Base-by-base conservation (phyloP, 2,888 invertebrate genomes). In the Bombylius major region DNA sequence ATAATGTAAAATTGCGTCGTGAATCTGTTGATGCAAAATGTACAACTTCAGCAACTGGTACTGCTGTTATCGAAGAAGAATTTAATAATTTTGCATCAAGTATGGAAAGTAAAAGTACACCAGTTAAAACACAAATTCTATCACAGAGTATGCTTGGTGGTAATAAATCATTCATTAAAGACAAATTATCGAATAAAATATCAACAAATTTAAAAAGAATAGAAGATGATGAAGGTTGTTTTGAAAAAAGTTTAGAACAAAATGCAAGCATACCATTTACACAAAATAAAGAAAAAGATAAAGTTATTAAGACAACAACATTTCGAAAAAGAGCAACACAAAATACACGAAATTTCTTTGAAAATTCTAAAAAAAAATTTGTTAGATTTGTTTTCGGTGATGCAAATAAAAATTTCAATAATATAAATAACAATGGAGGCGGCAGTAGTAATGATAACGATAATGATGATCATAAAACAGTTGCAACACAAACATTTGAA, bases 21-120 rank as follows among this genome's bases (percentile, higher is more conserved):
- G 50, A 47, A 39, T 23, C 23, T 23, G 23, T 23, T 23, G 3
- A 23, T 23, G 23, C 23, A 23, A 1, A 11, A 42, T 11, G 4
- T 42, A 11, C 39, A 11, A 11, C 11, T 45, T 12, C 9, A 42
- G 59, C 59, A 44, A 59, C 59, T 4, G 59, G 58, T 9, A 59
- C 59, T 49, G 34, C 51, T 6, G 45, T 32, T 13, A 46, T 48
- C 23, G 56, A 50, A 42, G 54, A 55, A 9, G 63, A 66, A 7
- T 63, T 63, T 47, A 65, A 69, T 50, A 72, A 72, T 61, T 62
- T 72, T 13, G 71, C 67, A 1, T 62, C 62, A n/a, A 71, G 72
- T 51, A 69, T 71, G 57, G 65, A 66, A 31, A 63, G 64, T 39
- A 73, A 73, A 56, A 64, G 67, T 4, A 73, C 72, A 5, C 73